Percentiles rank a stretch among this genome's conserved stretches.
Conservation (phyloP, 2,113 vertebrate genomes). For the Mugil cephalus region DNA sequence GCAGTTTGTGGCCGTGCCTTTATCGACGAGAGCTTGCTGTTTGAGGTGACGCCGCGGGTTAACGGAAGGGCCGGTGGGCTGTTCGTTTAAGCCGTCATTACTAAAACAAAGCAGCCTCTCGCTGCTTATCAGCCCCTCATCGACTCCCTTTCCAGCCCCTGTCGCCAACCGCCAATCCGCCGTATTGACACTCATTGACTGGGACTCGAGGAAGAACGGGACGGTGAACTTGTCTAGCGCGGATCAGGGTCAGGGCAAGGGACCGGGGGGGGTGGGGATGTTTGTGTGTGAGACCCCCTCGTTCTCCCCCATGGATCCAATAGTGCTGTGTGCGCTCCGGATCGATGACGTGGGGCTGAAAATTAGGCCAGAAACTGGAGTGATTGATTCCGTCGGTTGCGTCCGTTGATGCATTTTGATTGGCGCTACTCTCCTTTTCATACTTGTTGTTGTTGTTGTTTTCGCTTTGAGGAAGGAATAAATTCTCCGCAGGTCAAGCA, state of each 20-base stretch:
- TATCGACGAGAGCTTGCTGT: constrained; percentile 73
- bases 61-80: constrained; percentile 48
- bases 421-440: constrained; percentile 30
- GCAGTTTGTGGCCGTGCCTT: constrained; percentile 38
- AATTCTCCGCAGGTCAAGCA: constrained; percentile 58
- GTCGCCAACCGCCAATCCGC: constrained; percentile 73
- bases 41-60: constrained; percentile 71
- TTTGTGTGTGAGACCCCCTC: constrained; percentile 50
- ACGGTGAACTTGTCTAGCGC: constrained; percentile 81
- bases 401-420: constrained; percentile 63
- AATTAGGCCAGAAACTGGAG: constrained; percentile 65
- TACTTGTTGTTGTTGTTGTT: constrained; percentile 33
- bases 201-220: constrained; percentile 76
- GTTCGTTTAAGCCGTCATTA: constrained; percentile 84
- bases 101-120: constrained; percentile 85
- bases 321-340: constrained; percentile 60
- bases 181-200: constrained; percentile 84
- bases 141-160: constrained; percentile 78
- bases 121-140: constrained; percentile 81
- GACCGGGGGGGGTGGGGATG: constrained; percentile 47
- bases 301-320: constrained; percentile 58
- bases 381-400: constrained; percentile 66
- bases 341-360: constrained; percentile 73
- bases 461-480: constrained; percentile 30
- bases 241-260: constrained; percentile 79